A percentile compares a stretch with the other conserved stretches of the same genome.
Evolutionary conservation across 1,140 invertebrate species (phyloP).

Genomic region (Saccostrea cuccullata): DNA sequence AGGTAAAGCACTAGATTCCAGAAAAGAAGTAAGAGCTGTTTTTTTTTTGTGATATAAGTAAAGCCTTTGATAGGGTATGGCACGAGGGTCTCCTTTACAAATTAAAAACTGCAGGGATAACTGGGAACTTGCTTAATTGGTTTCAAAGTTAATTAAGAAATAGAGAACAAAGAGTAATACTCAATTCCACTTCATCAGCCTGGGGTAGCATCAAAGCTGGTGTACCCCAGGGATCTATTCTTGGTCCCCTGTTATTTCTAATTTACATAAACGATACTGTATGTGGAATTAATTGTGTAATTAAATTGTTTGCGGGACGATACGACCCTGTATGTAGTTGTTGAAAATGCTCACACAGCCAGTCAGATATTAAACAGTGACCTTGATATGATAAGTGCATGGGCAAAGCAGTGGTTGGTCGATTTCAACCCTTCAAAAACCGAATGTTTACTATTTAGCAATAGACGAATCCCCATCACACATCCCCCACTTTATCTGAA

Average conservation of each 20-base stretch:
- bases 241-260: constrained; percentile 18
- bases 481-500: too few species aligned
- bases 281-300: background rate
- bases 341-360: constrained; percentile 1
- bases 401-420: too few species aligned
- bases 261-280: constrained; percentile 29
- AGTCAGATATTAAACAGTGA: background rate
- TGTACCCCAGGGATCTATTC: background rate
- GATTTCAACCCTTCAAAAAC: too few species aligned
- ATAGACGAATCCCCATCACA: too few species aligned
- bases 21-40: too few species aligned
- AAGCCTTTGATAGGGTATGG: too few species aligned
- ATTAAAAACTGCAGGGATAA: background rate
- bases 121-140: background rate
- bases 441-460: too few species aligned
- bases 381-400: too few species aligned
- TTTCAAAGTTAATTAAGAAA: background rate
- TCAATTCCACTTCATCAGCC: background rate
- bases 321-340: constrained; percentile 6
- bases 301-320: constrained; percentile 29
- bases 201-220: constrained; percentile 5
- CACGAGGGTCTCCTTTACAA: too few species aligned
- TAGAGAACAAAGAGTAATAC: background rate
- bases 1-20: too few species aligned
- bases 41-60: too few species aligned